Evolutionary conservation across 2,888 invertebrate genomes (phyloP), one percentile per base, ranked within the genome.

Genomic region (Drosophila mulleri): DNA sequence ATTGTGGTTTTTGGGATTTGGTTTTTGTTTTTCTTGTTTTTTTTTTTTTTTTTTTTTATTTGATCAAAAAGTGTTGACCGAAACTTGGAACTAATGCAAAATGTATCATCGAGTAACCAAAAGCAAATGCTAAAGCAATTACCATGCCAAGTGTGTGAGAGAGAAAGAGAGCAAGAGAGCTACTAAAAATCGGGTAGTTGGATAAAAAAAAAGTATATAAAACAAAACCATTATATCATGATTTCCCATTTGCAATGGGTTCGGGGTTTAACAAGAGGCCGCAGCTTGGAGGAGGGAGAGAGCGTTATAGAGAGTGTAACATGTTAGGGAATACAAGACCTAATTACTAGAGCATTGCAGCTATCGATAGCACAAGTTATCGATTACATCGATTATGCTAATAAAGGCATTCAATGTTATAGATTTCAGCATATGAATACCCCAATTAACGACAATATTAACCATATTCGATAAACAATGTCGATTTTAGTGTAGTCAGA

Each of bases 1-100:
- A 92, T 85, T 87, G 80, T 70, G 71, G 62, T 83, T 80, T 76
- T 73, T 72, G 67, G 76, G 70, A 57, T 80, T 71, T 59, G 44
- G 35, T 32, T 26, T 58, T 66, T 60, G 63, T 61, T 74, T 61
- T 47, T 48, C 50, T 71, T 26, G 26, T 26, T 62, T 29, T 12
- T 14, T 45, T 29, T 29, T 12, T 37, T 54, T 54, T 54, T 42
- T 42, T 7, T 53, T 64, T 48, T 66, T 35, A 47, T 58, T 53
- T 53, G 67, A 60, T 54, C 57, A 65, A 73, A 73, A 73, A 50
- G 47, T 26, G 37, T 57, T 54, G 64, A 54, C 61, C 58, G 53
- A 42, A 74, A 74, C 64, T 74, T 72, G 63, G 56, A 65, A 77
- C 83, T 86, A 81, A 83, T 67, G 57, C 61, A 67, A 73, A 81